Conservation (phyloP, 2,888 invertebrate species). For the Tortrix viridana region DNA sequence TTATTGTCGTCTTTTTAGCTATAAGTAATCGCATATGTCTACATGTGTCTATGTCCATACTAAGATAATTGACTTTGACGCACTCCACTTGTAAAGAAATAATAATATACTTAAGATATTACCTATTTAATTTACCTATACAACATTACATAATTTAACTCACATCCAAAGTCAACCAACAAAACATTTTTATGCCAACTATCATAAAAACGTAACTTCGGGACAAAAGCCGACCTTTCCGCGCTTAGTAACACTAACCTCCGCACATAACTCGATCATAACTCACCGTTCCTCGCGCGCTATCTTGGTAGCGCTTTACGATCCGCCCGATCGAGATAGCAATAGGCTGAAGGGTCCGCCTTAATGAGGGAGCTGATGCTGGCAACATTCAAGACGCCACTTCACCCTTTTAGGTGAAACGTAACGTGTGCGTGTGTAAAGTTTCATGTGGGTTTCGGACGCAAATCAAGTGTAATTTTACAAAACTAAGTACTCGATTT, state of each 20-base stretch:
- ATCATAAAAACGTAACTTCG: constrained; percentile 23
- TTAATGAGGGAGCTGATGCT: constrained; percentile 60
- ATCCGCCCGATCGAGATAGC: constrained; percentile 32
- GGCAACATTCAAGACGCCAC: constrained; percentile 37
- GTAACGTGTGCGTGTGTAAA: constrained; percentile 8
- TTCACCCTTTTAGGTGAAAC: constrained; percentile 19
- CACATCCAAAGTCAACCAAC: neutral
- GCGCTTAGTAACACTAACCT: constrained; percentile 31
- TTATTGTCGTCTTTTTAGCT: too few species aligned
- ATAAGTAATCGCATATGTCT: too few species aligned
- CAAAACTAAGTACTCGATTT: neutral
- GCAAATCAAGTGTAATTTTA: neutral
- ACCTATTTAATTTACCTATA: too few species aligned
- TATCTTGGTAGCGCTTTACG: constrained; percentile 37
- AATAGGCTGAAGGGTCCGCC: constrained; percentile 35
- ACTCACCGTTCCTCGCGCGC: constrained; percentile 30
- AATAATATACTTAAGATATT: too few species aligned
- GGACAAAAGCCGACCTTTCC: constrained; percentile 33
- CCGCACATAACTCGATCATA: constrained; percentile 36
- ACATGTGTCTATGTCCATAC: too few species aligned
- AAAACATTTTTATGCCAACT: constrained; percentile 3
- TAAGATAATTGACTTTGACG: too few species aligned
- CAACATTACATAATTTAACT: too few species aligned
- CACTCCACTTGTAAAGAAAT: too few species aligned
- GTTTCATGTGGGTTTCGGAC: constrained; percentile 22